Evolutionary conservation across 2,888 invertebrate genomes (phyloP).

Genomic region (Pycnomerus fuliginosus): DNA sequence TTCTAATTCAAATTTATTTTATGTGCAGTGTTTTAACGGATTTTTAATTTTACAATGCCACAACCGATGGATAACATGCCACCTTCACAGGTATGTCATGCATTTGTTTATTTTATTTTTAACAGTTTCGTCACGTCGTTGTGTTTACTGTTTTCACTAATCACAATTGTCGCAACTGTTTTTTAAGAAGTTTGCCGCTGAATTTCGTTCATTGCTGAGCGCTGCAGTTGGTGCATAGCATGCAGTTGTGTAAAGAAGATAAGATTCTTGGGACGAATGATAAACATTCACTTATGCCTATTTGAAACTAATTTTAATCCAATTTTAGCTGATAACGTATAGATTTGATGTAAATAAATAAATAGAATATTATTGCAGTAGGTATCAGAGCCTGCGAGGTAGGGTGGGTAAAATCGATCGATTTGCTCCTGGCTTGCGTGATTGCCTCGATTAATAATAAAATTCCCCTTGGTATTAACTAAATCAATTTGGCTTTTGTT

Average conservation of each 20-base stretch:
- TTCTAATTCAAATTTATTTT: constrained; percentile 12
- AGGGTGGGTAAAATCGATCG: constrained; percentile 9
- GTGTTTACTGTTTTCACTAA: background rate
- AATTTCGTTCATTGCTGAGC: background rate
- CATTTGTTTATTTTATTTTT: background rate
- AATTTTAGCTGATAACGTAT: too few species aligned
- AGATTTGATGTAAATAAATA: too few species aligned
- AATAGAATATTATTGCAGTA: too few species aligned
- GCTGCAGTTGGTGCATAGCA: background rate
- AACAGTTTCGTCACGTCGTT: background rate
- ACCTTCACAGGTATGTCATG: constrained; percentile 20
- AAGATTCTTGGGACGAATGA: too few species aligned
- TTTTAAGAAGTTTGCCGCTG: background rate
- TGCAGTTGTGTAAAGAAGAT: too few species aligned
- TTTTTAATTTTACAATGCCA: constrained; percentile 15
- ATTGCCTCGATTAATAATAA: too few species aligned
- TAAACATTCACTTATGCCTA: too few species aligned
- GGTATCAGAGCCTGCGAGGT: background rate
- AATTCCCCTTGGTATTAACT: too few species aligned
- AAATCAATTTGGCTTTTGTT: too few species aligned
- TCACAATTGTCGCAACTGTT: background rate
- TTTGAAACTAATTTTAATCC: too few species aligned
- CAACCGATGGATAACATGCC: constrained; percentile 25
- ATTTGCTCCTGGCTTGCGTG: too few species aligned
- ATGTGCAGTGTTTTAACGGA: constrained; percentile 6